Evolutionary conservation across 2,113 vertebrate genomes (phyloP), one percentile per base, ranked within the genome.

Genomic region (Tychaedon coryphoeus): DNA sequence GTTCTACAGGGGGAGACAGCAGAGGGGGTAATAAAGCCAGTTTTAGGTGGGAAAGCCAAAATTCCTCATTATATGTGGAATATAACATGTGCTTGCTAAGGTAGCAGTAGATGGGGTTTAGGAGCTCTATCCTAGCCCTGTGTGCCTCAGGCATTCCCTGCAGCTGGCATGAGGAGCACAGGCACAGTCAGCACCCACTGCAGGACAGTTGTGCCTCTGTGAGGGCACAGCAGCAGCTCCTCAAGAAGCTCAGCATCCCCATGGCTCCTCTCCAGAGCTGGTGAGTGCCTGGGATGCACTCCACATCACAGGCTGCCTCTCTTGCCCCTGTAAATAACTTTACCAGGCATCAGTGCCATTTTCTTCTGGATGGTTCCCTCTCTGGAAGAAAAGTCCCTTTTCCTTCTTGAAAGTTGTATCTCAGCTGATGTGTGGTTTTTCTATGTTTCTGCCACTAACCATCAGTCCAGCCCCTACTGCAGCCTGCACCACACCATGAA

Each of bases 261-360:
- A 14, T 3, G 1, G 66, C 18, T 86, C 31, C 20, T 76, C 26
- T 20, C 15, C 38, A 31, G 45, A 42, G 31, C 76, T 40, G 24
- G 7, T 6, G 18, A 51, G 18, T 7, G 15, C 36, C 6, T 50
- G 17, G 61, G 38, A 29, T 79, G 6, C 20, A 18, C 26, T 34
- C 15, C 38, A n/a, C 45, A 18, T 0, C 6, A 9, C 4, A 36
- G 47, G 9, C 14, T 71, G 26, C 7, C 33, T 3, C 33, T 53
- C 2, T 23, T 70, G 7, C 8, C 19, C 9, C 15, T 53, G 28
- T 31, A n/a, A 5, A 2, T 28, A 66, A 34, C 29, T 40, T 25
- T 14, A 12, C 31, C n/a, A 48, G 43, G 28, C 22, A 23, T 17
- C 0, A 1, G 22, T 34, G 34, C 29, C 20, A 29, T 42, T 78